Conservation (phyloP, 2,888 invertebrate species). For the Pachydiplax longipennis region DNA sequence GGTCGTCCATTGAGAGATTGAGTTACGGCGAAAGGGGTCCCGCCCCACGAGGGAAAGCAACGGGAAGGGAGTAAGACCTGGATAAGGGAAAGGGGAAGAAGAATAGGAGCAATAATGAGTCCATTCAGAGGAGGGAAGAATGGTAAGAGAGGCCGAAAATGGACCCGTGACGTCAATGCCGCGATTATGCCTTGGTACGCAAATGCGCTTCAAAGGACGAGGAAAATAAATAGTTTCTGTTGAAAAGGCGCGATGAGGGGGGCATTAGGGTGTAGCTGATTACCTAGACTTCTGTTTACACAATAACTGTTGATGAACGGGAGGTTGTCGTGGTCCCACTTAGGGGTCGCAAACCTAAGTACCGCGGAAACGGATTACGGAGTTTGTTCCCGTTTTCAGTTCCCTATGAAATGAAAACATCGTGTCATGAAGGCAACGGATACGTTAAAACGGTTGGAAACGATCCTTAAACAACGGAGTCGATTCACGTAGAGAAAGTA, state of each 20-base stretch:
- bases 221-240: background rate
- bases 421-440: no score
- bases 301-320: background rate
- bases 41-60: background rate
- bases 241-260: background rate
- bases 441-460: no score
- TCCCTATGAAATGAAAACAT: no score
- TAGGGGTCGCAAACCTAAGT: no score
- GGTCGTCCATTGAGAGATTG: background rate
- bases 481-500: no score
- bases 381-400: no score
- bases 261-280: background rate
- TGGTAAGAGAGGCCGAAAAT: background rate
- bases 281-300: background rate
- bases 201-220: background rate
- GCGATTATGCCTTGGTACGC: background rate
- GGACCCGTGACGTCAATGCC: background rate
- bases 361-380: no score
- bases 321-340: background rate
- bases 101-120: conserved; percentile 28
- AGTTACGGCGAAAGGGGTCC: background rate
- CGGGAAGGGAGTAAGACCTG: background rate
- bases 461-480: no score
- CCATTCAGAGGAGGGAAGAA: background rate
- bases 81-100: background rate